Evolutionary conservation across 2,113 vertebrate genomes (phyloP).

Genomic region (Coptodon bakossiorum): DNA sequence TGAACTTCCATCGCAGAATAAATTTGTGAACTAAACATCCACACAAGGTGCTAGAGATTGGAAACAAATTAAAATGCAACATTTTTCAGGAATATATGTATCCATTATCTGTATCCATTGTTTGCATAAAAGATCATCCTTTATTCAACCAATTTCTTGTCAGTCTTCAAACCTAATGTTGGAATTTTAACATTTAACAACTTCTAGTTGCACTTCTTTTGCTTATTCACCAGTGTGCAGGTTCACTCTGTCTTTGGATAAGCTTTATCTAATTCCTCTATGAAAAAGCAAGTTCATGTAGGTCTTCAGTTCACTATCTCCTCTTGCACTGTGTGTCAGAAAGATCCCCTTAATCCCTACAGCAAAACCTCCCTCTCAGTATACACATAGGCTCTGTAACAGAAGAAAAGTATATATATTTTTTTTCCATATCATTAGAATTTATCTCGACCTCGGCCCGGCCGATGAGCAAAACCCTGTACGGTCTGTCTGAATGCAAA

Average conservation of each 20-base stretch:
- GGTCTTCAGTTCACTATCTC: not conserved
- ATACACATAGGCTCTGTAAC: not conserved
- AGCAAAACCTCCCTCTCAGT: not conserved
- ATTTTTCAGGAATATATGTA: not conserved
- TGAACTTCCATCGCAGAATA: not conserved
- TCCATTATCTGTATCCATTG: not conserved
- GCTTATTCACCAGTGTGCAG: not conserved
- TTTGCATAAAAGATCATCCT: not conserved
- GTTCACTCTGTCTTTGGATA: not conserved
- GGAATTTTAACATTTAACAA: not conserved
- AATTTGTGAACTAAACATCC: not conserved
- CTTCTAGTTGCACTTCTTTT: not conserved
- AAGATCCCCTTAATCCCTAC: not conserved
- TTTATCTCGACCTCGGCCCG: not conserved
- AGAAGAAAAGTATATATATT: not conserved
- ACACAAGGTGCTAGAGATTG: not conserved
- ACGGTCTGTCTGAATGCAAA: not conserved
- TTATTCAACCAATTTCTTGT: not conserved
- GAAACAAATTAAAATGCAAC: not conserved
- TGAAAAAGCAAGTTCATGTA: not conserved
- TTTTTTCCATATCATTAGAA: not conserved
- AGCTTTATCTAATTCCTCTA: not conserved
- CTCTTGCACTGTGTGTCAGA: not conserved
- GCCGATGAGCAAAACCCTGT: not conserved
- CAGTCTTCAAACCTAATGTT: not conserved